Conservation (phyloP, 2,113 vertebrate species). For the Gymnogyps californianus region DNA sequence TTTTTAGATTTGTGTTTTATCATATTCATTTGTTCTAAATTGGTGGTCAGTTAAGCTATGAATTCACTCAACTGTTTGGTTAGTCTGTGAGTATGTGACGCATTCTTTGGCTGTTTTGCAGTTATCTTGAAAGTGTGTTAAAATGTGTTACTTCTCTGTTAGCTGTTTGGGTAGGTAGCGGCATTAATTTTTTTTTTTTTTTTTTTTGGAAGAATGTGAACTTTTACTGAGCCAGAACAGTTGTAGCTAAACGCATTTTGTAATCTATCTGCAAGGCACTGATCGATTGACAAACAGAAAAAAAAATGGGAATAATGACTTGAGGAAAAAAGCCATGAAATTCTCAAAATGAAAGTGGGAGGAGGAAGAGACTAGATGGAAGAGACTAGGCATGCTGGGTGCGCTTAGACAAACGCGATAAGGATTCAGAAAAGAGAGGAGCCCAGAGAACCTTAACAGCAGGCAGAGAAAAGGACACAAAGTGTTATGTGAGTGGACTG, state of each 20-base stretch:
- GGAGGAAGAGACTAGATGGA: not conserved
- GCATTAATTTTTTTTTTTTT: not conserved
- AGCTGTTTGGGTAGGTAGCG: not conserved
- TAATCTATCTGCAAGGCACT: not conserved
- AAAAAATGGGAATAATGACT: not conserved
- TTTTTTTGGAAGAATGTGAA: not conserved
- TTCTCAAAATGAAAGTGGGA: not conserved
- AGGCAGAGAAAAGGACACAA: not conserved
- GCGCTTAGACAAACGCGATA: not conserved
- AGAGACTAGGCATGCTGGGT: not conserved
- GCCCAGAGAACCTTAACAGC: not conserved
- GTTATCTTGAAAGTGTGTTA: not conserved
- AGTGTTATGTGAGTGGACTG: rapidly evolving
- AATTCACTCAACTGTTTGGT: not conserved
- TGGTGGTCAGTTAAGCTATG: not conserved
- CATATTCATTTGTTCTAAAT: not conserved
- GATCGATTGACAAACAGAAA: not conserved
- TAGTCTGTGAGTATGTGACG: not conserved
- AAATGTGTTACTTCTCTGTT: not conserved
- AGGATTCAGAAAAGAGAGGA: not conserved
- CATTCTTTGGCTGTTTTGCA: not conserved
- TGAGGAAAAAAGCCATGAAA: not conserved
- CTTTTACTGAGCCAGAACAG: not conserved
- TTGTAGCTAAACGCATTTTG: not conserved
- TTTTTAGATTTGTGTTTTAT: not conserved